phyloP scores from a whole-genome alignment of 2,888 invertebrate species.

The Iphiclides podalirius region DNA sequence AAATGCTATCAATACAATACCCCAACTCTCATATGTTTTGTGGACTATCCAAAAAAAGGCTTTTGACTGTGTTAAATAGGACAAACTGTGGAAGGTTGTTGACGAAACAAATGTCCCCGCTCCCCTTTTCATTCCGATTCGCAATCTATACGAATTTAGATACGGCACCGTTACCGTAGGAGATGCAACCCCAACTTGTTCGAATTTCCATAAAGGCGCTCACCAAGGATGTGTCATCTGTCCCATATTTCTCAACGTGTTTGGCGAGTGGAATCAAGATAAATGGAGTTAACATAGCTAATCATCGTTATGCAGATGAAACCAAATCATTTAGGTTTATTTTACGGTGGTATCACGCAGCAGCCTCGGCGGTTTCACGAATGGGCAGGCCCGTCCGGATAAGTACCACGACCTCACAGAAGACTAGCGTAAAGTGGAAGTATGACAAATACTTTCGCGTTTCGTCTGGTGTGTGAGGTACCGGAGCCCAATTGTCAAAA shows the following conservation, averaged over 20 bases:
- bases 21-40: constrained; percentile 7
- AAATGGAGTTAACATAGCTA: constrained; percentile 12
- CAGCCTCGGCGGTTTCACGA: too few relatives aligned
- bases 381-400: too few relatives aligned
- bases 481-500: too few relatives aligned
- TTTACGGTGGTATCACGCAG: too few relatives aligned
- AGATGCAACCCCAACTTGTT: not conserved
- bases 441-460: too few relatives aligned
- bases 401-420: too few relatives aligned
- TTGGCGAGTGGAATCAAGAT: constrained; percentile 11
- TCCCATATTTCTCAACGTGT: constrained; percentile 15
- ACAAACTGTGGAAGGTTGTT: constrained; percentile 1
- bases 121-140: not conserved
- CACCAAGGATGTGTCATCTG: constrained; percentile 8
- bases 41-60: constrained; percentile 15
- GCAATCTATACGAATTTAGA: not conserved
- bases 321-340: too few relatives aligned
- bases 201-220: not conserved
- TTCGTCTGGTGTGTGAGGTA: too few relatives aligned
- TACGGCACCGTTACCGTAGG: not conserved
- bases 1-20: constrained; percentile 10
- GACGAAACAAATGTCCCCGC: constrained; percentile 1
- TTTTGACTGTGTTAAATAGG: constrained; percentile 12
- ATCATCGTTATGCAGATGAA: constrained; percentile 30
- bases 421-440: too few relatives aligned